Evolutionary conservation across 2,888 invertebrate genomes (phyloP), one percentile per base, ranked within the genome.

Genomic region (Oligia strigilis): DNA sequence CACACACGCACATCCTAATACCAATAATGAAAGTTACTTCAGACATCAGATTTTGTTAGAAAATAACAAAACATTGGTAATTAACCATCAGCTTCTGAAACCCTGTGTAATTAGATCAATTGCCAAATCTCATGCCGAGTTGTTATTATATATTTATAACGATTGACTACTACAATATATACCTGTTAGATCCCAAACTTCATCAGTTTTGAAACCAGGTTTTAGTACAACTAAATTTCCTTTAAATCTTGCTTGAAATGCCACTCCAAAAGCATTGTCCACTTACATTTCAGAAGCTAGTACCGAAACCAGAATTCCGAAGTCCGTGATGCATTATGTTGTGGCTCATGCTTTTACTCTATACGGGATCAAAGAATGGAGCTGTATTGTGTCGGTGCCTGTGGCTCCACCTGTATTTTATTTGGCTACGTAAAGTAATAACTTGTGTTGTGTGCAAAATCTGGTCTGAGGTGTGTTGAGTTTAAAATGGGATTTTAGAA

Each of bases 321-420:
- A 72, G 19, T 72, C 43, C 29, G 19, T 9, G 1, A 36, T 62
- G 82, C 49, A 72, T 77, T 82, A 77, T 72, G n/a, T 69, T 36
- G 46, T 43, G 49, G 23, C 55, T 67, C 13, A 58, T 13, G 64
- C 58, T 71, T 69, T 62, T 43, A 19, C 40, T n/a, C 2, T 36
- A 46, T 55, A 43, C 6, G 23, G n/a, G 46, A 69, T 64, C 64
- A 77, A 77, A 69, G 77, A 64, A 77, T 69, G 58, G 77, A 55
- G 55, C 49, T 36, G 43, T 36, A 77, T 82, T 82, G 77, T 82
- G 49, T 71, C 11, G 49, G 36, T 11, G 9, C 67, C 17, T 23
- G 52, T n/a, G 40, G 43, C 62, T 29, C 14, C 60, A 66, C 43
- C 36, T 46, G 52, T 9, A 58, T 46, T 80, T 73, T 29, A 70